Percentiles rank a stretch among this genome's conserved stretches.
phyloP scores from a whole-genome alignment of 2,888 invertebrate genomes.

The Metacarcinus magister region DNA sequence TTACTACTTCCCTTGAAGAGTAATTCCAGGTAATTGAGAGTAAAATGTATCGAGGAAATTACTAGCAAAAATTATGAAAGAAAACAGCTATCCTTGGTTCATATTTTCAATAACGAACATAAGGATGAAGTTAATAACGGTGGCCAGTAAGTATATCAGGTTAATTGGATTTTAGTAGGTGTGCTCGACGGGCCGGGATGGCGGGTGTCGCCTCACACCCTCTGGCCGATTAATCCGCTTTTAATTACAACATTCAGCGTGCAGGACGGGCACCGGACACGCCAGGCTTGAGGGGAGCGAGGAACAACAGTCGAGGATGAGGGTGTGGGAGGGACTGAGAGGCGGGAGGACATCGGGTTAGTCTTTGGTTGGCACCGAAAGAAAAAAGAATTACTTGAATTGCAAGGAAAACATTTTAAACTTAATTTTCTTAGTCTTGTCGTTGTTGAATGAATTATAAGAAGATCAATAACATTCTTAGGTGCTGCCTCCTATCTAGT shows the following conservation, averaged over 20 bases:
- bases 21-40: not conserved
- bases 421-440: no score
- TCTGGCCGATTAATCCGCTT: not conserved
- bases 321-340: not conserved
- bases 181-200: not conserved
- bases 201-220: constrained; percentile 21
- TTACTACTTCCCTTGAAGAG: not conserved
- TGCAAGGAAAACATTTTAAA: no score
- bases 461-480: no score
- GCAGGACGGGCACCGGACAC: not conserved
- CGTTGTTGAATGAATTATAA: no score
- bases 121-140: not conserved
- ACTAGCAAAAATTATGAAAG: not conserved
- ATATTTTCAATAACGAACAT: not conserved
- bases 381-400: not conserved
- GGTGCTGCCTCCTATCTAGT: no score
- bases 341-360: not conserved
- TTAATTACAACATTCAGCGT: constrained; percentile 13
- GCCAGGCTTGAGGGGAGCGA: constrained; percentile 7
- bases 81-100: not conserved
- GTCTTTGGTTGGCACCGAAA: not conserved
- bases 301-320: not conserved
- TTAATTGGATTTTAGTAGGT: not conserved
- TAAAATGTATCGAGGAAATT: not conserved
- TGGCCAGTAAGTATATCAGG: not conserved